Conservation (phyloP, 1,140 invertebrate species). For the Andrena cerasifolii region DNA sequence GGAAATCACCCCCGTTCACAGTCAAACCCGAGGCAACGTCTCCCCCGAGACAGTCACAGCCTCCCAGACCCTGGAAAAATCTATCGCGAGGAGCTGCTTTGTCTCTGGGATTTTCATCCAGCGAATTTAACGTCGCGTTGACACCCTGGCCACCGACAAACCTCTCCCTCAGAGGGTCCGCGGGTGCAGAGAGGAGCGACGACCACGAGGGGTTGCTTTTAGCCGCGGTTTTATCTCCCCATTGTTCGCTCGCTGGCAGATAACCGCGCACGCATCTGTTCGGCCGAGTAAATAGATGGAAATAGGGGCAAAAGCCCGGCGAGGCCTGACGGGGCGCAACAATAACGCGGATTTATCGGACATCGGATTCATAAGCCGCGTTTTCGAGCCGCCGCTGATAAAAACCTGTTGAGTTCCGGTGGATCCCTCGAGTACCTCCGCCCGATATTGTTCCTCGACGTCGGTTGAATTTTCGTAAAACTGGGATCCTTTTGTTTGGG, state of each 20-base stretch:
- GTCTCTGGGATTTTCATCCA: background rate
- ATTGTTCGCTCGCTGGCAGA: slow-evolving; percentile 8
- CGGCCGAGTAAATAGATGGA: background rate
- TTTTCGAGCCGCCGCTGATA: slow-evolving; percentile 38
- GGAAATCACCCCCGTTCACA: too few relatives aligned
- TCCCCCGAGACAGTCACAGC: background rate
- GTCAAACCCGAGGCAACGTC: background rate
- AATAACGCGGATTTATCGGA: slow-evolving; percentile 34
- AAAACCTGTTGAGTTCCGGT: slow-evolving; percentile 59
- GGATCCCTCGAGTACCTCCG: slow-evolving; percentile 14
- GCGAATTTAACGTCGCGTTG: slow-evolving; percentile 1
- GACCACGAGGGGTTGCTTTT: slow-evolving; percentile 13
- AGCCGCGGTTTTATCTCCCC: slow-evolving; percentile 12
- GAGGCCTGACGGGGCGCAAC: background rate
- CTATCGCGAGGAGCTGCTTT: background rate
- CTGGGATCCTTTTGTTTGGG: too few relatives aligned
- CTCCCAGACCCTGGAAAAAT: background rate
- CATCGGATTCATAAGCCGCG: slow-evolving; percentile 28
- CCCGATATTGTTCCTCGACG: slow-evolving; percentile 39
- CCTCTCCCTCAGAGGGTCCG: too few relatives aligned
- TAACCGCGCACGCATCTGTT: slow-evolving; percentile 7
- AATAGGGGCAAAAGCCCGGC: background rate
- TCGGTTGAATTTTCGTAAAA: too few relatives aligned
- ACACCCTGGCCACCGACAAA: background rate
- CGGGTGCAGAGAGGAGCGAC: background rate